Evolutionary conservation across 2,797 vertebrate genomes (phyloP), one percentile per base, ranked within the genome.

Genomic region (Tragopan temminckii): DNA sequence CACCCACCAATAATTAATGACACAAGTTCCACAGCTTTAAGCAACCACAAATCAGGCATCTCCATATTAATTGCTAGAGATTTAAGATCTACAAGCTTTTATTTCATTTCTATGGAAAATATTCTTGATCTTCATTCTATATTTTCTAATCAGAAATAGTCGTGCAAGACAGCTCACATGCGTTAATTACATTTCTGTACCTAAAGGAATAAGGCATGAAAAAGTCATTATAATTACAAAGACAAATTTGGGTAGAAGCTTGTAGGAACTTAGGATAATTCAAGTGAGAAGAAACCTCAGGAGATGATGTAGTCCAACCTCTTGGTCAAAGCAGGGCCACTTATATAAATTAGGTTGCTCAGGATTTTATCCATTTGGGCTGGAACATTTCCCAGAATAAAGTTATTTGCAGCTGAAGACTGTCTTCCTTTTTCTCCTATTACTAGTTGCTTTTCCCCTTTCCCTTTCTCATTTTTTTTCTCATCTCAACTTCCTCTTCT

Each of bases 1-100:
- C 64, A 86, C 11, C 24, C 52, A 72, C 58, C 0, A 5, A 79
- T 91, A 97, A 97, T 95, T 95, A 94, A 92, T 58, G 29, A 59
- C 45, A 85, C 19, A 79, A 86, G 42, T 83, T 89, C 43, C 75
- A 75, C 46, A 88, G 27, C 15, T 69, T 93, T 90, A 72, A 90
- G 70, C 17, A 93, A 35, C 2, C 23, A 90, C 36, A 92, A 59
- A 66, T 72, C 29, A 80, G 64, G 2, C 20, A 66, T 35, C 31
- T 75, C 20, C 33, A 38, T 74, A 92, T 69, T 94, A 91, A 93
- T 90, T 70, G 18, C 25, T 66, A 21, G 21, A 84, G 78, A 80
- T 72, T 82, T 82, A 90, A 45, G 69, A 69, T 38, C n/a, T 53
- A 4, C 31, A 93, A 80, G 2, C 1, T 88, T 19, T 67, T 52